Base-by-base conservation (phyloP, 2,888 invertebrate genomes). In the Drosophila siamana region DNA sequence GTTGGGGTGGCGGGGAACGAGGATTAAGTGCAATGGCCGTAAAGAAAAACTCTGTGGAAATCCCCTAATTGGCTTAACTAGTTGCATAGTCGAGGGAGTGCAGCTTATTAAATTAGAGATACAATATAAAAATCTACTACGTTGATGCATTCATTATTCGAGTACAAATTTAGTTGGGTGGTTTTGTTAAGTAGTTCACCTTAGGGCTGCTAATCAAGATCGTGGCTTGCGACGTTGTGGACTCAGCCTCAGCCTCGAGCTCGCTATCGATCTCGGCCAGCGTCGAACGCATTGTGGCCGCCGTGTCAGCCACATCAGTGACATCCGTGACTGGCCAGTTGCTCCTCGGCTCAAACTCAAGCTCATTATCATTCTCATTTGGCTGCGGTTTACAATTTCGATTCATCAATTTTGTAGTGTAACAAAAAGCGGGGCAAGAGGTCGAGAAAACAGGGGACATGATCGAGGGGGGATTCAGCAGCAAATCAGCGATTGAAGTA, bases 161-260 rank as follows among this genome's bases (percentile, higher is more conserved):
- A 44, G 19, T 52, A 48, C 59, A n/a, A n/a, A 46, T 69, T 33
- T 33, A 33, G 11, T 28, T 26, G 26, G 54, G 46, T 52, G 28
- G 9, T 52, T 52, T 26, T 26, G 9, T 52, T 61, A 19, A 19
- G 19, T 19, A 57, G 76, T 82, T 82, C 82, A 82, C 88, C 82
- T 82, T 82, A 68, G 65, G 52, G 52, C 86, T 86, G 52, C 86
- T 86, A 88, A 79, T 69, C 56, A 74, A 78, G 57, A 67, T 68
- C 74, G 73, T 75, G 69, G 72, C 68, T 69, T 72, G 80, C 22
- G 64, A 56, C 64, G 77, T 77, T 38, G 73, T 78, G 33, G 71
- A 70, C 63, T 82, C 86, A 48, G 68, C 28, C 19, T 68, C 81
- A 54, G 65, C 19, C 33, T 74, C 81, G 60, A 67, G 52, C 26